Evolutionary conservation across 2,888 invertebrate species (phyloP).

Genomic region (Athrips mouffetella): DNA sequence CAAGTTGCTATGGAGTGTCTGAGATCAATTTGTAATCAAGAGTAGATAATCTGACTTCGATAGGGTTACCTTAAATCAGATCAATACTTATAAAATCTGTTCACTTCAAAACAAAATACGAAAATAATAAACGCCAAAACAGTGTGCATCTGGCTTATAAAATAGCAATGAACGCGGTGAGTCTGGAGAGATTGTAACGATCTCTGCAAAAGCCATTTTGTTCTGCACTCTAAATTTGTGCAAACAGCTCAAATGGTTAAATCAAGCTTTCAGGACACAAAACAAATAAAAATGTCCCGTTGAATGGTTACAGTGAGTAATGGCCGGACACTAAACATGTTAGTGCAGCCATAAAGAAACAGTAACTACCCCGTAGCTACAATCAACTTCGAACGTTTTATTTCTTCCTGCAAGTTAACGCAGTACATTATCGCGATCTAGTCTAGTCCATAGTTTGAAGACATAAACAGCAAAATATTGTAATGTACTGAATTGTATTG

Average conservation of each 20-base stretch:
- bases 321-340: constrained; percentile 46
- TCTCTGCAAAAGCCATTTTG: constrained; percentile 34
- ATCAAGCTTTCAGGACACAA: constrained; percentile 43
- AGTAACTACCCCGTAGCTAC: constrained; percentile 29
- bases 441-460: not conserved
- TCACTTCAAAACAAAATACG: too few species aligned
- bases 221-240: constrained; percentile 23
- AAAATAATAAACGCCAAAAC: constrained; percentile 37
- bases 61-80: too few species aligned
- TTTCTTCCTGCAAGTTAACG: constrained; percentile 16
- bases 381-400: constrained; percentile 22
- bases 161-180: constrained; percentile 38
- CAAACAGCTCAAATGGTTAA: constrained; percentile 42
- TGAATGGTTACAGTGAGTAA: constrained; percentile 46
- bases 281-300: constrained; percentile 48
- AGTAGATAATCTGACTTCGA: too few species aligned
- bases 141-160: constrained; percentile 47
- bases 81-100: too few species aligned
- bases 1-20: too few species aligned
- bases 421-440: not conserved
- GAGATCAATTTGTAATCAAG: too few species aligned
- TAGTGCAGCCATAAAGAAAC: constrained; percentile 43
- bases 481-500: too few species aligned
- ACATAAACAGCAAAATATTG: not conserved
- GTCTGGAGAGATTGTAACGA: constrained; percentile 24